Conservation (phyloP, 2,888 invertebrate genomes). For the Torymus auratus region DNA sequence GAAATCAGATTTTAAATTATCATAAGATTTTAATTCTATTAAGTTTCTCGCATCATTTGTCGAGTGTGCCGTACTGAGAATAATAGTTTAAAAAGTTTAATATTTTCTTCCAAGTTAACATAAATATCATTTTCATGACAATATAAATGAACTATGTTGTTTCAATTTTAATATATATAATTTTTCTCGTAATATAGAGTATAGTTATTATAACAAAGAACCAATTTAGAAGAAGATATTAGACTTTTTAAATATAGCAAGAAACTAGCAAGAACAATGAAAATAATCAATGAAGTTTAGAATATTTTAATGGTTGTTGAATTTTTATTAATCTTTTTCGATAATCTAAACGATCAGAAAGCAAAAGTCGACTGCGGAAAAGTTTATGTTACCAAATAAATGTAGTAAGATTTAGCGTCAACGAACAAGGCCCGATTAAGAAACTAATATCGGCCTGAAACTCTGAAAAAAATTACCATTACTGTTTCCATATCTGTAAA, state of each 20-base stretch:
- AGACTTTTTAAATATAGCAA: conserved; percentile 16
- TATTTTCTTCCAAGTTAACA: conserved; percentile 28
- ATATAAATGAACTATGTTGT: neutral
- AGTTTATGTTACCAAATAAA: no score
- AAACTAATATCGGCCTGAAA: neutral
- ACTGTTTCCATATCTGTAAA: neutral
- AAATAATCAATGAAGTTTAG: conserved; percentile 10
- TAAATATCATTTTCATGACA: conserved; percentile 7
- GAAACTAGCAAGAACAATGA: neutral
- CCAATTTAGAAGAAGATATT: conserved; percentile 40
- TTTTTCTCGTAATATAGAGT: conserved; percentile 4
- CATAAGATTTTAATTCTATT: neutral
- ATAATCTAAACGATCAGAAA: no score
- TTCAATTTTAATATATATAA: neutral
- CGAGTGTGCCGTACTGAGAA: neutral
- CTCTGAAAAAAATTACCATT: conserved; percentile 19
- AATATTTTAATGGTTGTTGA: conserved; percentile 27
- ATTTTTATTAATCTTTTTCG: conserved; percentile 28
- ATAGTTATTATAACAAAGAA: conserved; percentile 1
- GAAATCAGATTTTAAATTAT: neutral
- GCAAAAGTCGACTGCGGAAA: no score
- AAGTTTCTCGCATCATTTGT: neutral
- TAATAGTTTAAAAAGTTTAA: conserved; percentile 2
- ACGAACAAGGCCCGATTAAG: neutral
- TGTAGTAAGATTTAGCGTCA: no score